phyloP scores from a whole-genome alignment of 1,140 invertebrate genomes.

The Lucilia cuprina region DNA sequence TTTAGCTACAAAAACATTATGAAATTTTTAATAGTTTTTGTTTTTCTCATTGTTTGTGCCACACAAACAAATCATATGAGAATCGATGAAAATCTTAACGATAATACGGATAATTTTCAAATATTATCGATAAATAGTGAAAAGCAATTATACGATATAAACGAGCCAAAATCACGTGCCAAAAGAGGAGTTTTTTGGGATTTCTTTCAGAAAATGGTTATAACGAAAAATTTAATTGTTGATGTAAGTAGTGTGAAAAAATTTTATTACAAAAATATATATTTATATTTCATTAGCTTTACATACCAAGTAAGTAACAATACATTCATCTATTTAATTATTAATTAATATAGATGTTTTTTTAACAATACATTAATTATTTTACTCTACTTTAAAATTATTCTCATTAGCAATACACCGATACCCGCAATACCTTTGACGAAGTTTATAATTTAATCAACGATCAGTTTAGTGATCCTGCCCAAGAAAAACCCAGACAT shows the following conservation, averaged over 20 bases:
- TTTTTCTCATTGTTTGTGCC: not conserved
- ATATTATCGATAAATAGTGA: not conserved
- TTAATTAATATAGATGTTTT: too few species aligned
- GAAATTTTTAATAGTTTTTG: not conserved
- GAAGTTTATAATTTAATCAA: slow-evolving; percentile 55
- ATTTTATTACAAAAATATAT: too few species aligned
- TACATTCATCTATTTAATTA: not conserved
- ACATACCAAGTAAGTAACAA: not conserved
- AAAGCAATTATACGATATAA: not conserved
- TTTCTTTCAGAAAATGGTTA: slow-evolving; percentile 57
- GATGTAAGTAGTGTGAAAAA: slow-evolving; percentile 47
- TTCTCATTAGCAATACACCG: slow-evolving; percentile 54
- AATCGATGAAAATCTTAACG: slow-evolving; percentile 5
- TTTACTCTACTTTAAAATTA: too few species aligned
- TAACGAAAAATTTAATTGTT: slow-evolving; percentile 55
- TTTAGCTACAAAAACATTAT: slow-evolving; percentile 8
- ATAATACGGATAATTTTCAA: not conserved
- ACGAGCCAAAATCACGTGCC: slow-evolving; percentile 10
- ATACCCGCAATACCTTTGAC: slow-evolving; percentile 53
- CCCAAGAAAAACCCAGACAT: slow-evolving; percentile 46
- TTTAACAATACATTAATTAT: too few species aligned
- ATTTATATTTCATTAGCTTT: too few species aligned
- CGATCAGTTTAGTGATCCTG: slow-evolving; percentile 58
- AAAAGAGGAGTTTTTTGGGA: slow-evolving; percentile 58
- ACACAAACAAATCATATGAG: not conserved